Percentiles rank a stretch among this genome's conserved stretches.
These are phyloP conservation scores for Poecile montanus DNA, from an alignment of 2,797 vertebrate genomes.

Conservation along the genomic window DNA sequence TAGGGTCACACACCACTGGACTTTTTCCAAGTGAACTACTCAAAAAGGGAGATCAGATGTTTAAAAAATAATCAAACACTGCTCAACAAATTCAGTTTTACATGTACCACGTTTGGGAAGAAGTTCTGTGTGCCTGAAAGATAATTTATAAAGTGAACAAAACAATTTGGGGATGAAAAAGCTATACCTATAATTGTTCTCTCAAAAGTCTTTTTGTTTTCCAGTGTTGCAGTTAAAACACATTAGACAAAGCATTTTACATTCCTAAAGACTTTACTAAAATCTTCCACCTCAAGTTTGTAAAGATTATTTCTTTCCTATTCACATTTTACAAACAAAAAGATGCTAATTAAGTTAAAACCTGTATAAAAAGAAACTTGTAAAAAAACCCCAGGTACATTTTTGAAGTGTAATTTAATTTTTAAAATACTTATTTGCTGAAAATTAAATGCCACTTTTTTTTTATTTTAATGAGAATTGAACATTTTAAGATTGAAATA, in stretches of 20 bases:
- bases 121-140: neutral
- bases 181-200: neutral
- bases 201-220: neutral
- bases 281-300: neutral
- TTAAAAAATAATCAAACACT: neutral
- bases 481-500: no score
- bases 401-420: neutral
- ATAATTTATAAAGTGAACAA: neutral
- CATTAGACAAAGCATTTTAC: neutral
- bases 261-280: neutral
- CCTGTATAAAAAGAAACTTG: neutral
- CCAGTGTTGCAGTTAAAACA: neutral
- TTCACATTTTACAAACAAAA: neutral
- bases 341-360: neutral
- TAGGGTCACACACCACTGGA: neutral
- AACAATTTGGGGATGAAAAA: neutral
- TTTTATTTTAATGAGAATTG: neutral
- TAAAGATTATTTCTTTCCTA: neutral
- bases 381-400: rapidly evolving
- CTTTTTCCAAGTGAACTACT: neutral
- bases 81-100: neutral
- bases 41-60: neutral
- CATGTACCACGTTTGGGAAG: neutral
- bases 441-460: neutral
- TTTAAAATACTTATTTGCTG: neutral